Evolutionary conservation across 2,797 vertebrate genomes (phyloP).

Genomic region (Sebastes hubbsi): DNA sequence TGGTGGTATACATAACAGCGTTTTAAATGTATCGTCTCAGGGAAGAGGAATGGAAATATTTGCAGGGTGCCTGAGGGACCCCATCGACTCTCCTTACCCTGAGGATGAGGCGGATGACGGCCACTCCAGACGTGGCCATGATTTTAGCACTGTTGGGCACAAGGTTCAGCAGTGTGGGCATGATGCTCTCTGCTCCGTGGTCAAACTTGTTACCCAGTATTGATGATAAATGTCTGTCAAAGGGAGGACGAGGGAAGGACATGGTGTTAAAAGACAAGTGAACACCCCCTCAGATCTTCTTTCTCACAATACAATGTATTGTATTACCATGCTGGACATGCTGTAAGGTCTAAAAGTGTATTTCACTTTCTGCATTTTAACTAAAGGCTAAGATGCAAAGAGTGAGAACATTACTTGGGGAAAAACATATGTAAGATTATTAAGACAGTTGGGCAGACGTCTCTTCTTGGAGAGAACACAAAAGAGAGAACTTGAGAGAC

Average conservation of each 20-base stretch:
- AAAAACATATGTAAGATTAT: neutral
- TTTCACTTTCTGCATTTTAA: neutral
- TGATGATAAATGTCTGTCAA: constrained; percentile 89
- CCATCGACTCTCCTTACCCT: constrained; percentile 80
- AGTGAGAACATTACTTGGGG: neutral
- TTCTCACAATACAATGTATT: neutral
- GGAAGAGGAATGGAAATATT: neutral
- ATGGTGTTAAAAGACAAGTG: neutral
- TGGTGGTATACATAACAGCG: neutral
- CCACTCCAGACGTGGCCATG: constrained; percentile 97
- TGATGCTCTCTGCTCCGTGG: constrained; percentile 95
- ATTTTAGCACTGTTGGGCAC: constrained; percentile 99
- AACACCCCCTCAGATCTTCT: too few relatives aligned
- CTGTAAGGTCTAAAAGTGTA: neutral
- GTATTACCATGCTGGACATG: neutral
- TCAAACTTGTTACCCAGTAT: constrained; percentile 97
- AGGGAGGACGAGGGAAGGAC: constrained; percentile 7
- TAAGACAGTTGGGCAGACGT: neutral
- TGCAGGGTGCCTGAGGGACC: neutral
- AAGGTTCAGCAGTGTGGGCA: constrained; percentile 98
- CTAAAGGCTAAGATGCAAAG: neutral
- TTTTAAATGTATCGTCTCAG: neutral
- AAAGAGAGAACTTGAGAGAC: neutral
- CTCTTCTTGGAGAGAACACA: neutral
- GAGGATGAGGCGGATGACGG: constrained; percentile 94